phyloP scores from a whole-genome alignment of 2,888 invertebrate genomes.

The Plebejus argus region DNA sequence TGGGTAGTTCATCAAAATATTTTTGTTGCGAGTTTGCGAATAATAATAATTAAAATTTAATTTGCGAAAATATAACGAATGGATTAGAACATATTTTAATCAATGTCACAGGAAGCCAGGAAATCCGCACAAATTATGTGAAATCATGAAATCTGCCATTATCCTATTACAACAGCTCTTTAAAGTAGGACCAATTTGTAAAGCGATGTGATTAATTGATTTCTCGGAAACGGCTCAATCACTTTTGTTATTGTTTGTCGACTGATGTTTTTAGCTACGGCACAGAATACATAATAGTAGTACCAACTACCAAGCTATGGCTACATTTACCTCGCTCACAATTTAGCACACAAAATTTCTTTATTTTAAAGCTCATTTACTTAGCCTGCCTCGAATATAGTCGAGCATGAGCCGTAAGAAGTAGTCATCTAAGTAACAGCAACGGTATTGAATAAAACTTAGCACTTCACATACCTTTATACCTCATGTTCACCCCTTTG shows the following conservation, averaged over 20 bases:
- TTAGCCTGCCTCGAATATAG: too few species aligned
- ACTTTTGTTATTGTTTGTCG: conserved; percentile 15
- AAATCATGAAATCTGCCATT: background rate
- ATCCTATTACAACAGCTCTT: background rate
- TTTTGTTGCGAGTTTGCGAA: background rate
- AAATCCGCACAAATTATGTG: conserved; percentile 7
- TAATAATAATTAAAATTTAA: too few species aligned
- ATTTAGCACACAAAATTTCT: background rate
- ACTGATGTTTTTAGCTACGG: background rate
- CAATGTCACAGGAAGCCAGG: conserved; percentile 2
- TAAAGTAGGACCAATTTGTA: conserved; percentile 5
- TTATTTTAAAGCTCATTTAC: too few species aligned
- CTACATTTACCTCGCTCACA: background rate
- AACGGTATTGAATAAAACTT: background rate
- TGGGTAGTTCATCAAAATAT: background rate
- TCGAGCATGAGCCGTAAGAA: too few species aligned
- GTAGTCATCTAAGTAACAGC: too few species aligned
- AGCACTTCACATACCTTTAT: background rate
- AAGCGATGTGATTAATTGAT: conserved; percentile 1
- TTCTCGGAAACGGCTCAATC: conserved; percentile 2
- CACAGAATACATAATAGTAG: too few species aligned
- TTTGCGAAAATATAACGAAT: too few species aligned
- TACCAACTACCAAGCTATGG: too few species aligned
- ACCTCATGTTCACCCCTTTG: background rate
- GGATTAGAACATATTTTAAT: conserved; percentile 11